Evolutionary conservation across 2,797 vertebrate species (phyloP).

Genomic region (Hoplostethus atlanticus): DNA sequence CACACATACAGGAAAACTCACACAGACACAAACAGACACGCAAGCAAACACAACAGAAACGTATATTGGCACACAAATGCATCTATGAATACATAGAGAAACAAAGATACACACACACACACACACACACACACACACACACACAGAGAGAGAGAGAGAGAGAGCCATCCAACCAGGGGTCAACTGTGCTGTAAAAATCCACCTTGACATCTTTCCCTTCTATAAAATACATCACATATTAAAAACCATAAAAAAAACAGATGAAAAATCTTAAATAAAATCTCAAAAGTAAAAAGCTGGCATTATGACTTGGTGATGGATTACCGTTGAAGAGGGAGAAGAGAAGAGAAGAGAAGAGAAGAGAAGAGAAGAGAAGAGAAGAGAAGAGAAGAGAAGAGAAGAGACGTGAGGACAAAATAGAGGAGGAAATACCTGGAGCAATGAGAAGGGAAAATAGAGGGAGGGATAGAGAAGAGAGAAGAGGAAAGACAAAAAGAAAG

Average conservation of each 20-base stretch:
- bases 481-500: too few relatives aligned
- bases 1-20: background rate
- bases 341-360: background rate
- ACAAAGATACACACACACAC: too few relatives aligned
- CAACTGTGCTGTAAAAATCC: conserved; percentile 63
- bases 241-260: conserved; percentile 61
- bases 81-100: too few relatives aligned
- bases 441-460: too few relatives aligned
- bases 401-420: background rate
- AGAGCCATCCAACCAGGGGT: conserved; percentile 32
- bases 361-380: background rate
- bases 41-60: too few relatives aligned
- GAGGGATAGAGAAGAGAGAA: too few relatives aligned
- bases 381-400: background rate
- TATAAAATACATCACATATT: conserved; percentile 68
- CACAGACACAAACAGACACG: background rate
- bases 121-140: background rate
- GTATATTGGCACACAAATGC: too few relatives aligned
- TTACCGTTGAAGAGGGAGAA: conserved; percentile 5
- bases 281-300: conserved; percentile 51
- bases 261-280: conserved; percentile 68
- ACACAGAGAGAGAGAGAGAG: too few relatives aligned
- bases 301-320: conserved; percentile 35
- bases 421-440: background rate
- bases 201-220: conserved; percentile 63